A percentile compares a stretch with the other conserved stretches of the same genome.
These are phyloP conservation scores for Gortyna flavago DNA, from an alignment of 2,888 invertebrate genomes.

Conservation along the genomic window DNA sequence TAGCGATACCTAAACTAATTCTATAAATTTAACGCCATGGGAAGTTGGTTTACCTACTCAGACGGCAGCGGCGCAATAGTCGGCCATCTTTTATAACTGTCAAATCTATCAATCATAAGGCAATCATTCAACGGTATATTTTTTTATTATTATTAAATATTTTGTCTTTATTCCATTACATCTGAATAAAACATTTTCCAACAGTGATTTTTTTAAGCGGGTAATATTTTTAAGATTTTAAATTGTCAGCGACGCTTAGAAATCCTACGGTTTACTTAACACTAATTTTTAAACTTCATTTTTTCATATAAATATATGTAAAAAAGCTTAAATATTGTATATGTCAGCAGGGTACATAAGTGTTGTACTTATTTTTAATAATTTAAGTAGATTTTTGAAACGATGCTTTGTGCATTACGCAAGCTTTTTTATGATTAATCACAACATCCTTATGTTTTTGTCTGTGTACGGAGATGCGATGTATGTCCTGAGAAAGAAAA, in stretches of 20 bases:
- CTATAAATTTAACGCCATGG: slow-evolving; percentile 66
- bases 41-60: slow-evolving; percentile 59
- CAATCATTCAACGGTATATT: slow-evolving; percentile 17
- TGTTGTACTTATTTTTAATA: slow-evolving; percentile 82
- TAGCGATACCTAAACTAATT: slow-evolving; percentile 87
- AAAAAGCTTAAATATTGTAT: slow-evolving; percentile 85
- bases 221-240: slow-evolving; percentile 69
- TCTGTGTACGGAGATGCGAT: slow-evolving; percentile 92
- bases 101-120: slow-evolving; percentile 16
- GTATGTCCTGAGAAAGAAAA: slow-evolving; percentile 90
- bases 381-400: slow-evolving; percentile 75
- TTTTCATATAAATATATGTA: slow-evolving; percentile 82
- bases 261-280: slow-evolving; percentile 78
- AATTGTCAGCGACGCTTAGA: slow-evolving; percentile 71
- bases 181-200: slow-evolving; percentile 62
- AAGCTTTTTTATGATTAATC: slow-evolving; percentile 77
- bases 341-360: slow-evolving; percentile 79
- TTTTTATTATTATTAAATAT: slow-evolving; percentile 1
- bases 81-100: slow-evolving; percentile 20
- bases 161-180: slow-evolving; percentile 54
- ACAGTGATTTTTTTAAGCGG: slow-evolving; percentile 70
- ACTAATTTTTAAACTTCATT: slow-evolving; percentile 76
- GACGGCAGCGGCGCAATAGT: slow-evolving; percentile 56
- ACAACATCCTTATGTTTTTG: slow-evolving; percentile 91
- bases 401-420: slow-evolving; percentile 70